Percentiles rank a stretch among this genome's conserved stretches.
Evolutionary conservation across 2,113 vertebrate species (phyloP).

Genomic region (Silurus asotus): DNA sequence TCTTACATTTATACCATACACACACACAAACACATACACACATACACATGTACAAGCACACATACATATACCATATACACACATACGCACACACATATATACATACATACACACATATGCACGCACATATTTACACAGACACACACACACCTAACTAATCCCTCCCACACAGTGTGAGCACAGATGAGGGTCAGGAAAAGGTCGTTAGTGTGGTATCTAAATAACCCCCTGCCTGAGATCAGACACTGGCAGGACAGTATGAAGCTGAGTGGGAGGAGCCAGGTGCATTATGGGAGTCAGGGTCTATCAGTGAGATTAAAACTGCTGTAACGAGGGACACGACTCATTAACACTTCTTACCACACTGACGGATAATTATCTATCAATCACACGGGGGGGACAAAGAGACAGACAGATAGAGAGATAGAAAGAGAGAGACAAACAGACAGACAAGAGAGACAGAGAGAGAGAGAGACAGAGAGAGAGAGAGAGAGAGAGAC

Average conservation of each 20-base stretch:
- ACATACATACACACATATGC: not conserved
- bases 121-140: not conserved
- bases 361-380: conserved; percentile 50
- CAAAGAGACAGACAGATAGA: not conserved
- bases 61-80: too few relatives aligned
- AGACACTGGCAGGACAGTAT: conserved; percentile 30
- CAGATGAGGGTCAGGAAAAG: conserved; percentile 43
- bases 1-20: too few relatives aligned
- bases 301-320: conserved; percentile 16
- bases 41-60: too few relatives aligned
- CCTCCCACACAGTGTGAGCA: conserved; percentile 2
- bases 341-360: conserved; percentile 19
- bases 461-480: not conserved
- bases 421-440: not conserved
- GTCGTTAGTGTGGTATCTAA: conserved; percentile 34
- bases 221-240: conserved; percentile 25
- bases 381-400: conserved; percentile 49
- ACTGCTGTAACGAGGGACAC: conserved; percentile 22
- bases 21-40: not conserved
- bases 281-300: conserved; percentile 43
- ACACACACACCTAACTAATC: not conserved
- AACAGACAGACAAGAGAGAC: not conserved
- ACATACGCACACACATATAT: not conserved
- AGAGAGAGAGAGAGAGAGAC: conserved; percentile 28
- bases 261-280: conserved; percentile 11